Base-by-base conservation (phyloP, 2,797 vertebrate genomes). In the Cyprinodon diabolis region DNA sequence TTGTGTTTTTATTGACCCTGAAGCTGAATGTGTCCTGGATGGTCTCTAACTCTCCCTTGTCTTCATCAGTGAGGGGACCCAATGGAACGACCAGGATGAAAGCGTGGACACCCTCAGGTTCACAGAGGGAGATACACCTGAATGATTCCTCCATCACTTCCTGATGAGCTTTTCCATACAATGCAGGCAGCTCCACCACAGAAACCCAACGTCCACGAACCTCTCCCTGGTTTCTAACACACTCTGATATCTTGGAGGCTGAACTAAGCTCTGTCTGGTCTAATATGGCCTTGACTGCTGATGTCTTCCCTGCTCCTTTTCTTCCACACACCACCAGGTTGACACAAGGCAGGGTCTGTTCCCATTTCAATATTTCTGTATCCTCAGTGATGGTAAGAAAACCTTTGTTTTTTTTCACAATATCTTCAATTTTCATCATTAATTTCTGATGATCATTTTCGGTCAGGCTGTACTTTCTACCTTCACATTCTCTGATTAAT, bases 11-110 rank as follows among this genome's bases (percentile, higher is more conserved):
- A 1, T 68, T 72, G 72, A 88, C 75, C 58, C 1, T 14, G 60
- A 74, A 51, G 25, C 85, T 47, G 62, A 89, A 90, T 1, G 74
- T 74, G 0, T 71, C 65, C 68, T 80, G 78, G 54, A 92, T 75
- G 15, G 30, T 74, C 58, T 89, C 30, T 57, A 74, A 19, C 55
- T 74, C 72, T 56, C 47, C 56, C 66, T 68, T 51, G 45, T 74
- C 72, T 77, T 87, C 78, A 2, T 84, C 71, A 51, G 37, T 68
- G 6, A 81, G 65, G 15, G 51, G 48, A 13, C 21, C 71, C 15
- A 81, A 40, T 49, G 80, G 80, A 19, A 81, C 56, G 12, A 90
- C 82, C 72, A 89, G 56, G 66, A 86, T 4, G 45, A 92, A 87
- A 23, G 78, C 83, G 9, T 83, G 30, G 30, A 30, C 30, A 30